Evolutionary conservation across 2,113 vertebrate genomes (phyloP).

Genomic region (Heterochromis multidens): DNA sequence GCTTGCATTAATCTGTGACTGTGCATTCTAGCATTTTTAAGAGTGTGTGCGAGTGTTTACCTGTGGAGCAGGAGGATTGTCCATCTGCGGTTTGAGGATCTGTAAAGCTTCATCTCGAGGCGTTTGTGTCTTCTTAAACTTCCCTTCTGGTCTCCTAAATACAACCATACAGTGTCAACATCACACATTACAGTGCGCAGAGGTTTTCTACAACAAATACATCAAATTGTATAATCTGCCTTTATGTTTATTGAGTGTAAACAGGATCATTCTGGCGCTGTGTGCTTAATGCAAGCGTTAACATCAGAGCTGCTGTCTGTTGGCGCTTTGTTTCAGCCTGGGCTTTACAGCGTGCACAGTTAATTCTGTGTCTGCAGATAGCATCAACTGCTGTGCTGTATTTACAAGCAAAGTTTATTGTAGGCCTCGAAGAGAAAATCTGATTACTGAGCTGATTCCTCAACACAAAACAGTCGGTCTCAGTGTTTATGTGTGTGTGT

Average conservation of each 20-base stretch:
- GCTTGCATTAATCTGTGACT: neutral
- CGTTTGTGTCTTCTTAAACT: constrained; percentile 84
- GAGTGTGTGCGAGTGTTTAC: constrained; percentile 28
- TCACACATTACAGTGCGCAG: neutral
- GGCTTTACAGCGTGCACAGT: neutral
- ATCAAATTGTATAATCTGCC: neutral
- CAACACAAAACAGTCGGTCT: neutral
- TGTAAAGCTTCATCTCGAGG: constrained; percentile 91
- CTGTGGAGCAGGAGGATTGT: constrained; percentile 66
- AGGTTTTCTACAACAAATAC: neutral
- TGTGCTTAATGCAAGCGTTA: neutral
- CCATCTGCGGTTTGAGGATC: constrained; percentile 89
- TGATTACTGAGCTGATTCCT: neutral
- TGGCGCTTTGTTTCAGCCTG: neutral
- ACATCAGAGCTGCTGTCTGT: neutral
- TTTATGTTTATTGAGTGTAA: neutral
- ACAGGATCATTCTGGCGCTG: neutral
- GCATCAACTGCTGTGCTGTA: neutral
- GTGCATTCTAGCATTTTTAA: neutral
- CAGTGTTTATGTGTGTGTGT: too few species aligned
- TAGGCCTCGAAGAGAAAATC: neutral
- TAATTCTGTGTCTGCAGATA: neutral
- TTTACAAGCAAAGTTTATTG: neutral
- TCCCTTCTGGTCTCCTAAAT: constrained; percentile 73
- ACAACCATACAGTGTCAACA: neutral